Evolutionary conservation across 2,888 invertebrate genomes (phyloP), one percentile per base, ranked within the genome.

Genomic region (Andrena fulva): DNA sequence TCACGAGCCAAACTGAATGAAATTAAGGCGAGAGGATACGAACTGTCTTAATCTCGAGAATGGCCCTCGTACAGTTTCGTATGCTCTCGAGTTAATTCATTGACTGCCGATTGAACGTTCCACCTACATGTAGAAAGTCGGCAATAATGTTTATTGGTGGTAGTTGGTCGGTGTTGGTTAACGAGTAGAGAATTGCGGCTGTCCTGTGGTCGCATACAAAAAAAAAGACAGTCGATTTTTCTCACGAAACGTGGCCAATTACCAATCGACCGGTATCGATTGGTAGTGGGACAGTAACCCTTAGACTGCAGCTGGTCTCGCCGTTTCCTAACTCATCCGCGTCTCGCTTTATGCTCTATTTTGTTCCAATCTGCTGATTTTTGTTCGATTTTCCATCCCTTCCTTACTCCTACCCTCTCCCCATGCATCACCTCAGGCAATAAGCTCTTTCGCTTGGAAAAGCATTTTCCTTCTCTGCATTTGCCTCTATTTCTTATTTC

Each of bases 271-370:
- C 86, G 89, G 89, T 87, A 88, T 90, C 87, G 88, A 87, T 88
- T 85, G 85, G 54, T 84, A 66, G 77, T 72, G 67, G 77, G 70
- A 80, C 77, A 73, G 68, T 73, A 78, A 73, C 66, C 76, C 78
- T 66, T 87, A 74, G 87, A 87, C 86, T 89, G 89, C 89, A 90
- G 89, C 91, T 91, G 91, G 90, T 89, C 90, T 91, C 89, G 82
- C 85, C 84, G 71, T 85, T 86, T 83, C 81, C 84, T 67, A 76
- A 76, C 79, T 81, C 78, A 82, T 74, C 52, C 74, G 54, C 66
- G 74, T 70, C 59, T 60, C 63, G 80, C 79, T 77, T 71, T 73
- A 42, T 66, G 52, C 67, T 35, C 67, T 70, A 77, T 78, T 70
- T 73, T 62, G 75, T 84, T 80, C 60, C 74, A 59, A 74, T 72